Conservation (phyloP, 23 tunicate genomes). For the Oikopleura vanhoeffeni region DNA sequence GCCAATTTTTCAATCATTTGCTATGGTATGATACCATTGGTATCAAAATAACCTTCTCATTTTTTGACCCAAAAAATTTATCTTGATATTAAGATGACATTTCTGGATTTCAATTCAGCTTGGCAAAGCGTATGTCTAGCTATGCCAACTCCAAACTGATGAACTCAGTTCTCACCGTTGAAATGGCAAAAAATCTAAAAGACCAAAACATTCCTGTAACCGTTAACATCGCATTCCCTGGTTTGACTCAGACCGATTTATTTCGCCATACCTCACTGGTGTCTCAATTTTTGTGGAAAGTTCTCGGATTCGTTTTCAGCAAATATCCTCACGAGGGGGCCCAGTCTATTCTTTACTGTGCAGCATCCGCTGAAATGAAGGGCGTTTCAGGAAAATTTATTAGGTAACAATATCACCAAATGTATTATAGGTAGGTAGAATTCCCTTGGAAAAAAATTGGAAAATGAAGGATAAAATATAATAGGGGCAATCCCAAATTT, state of each 20-base stretch:
- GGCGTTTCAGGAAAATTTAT: not conserved
- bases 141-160: not conserved
- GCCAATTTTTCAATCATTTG: too few species aligned
- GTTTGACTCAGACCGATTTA: not conserved
- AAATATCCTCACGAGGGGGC: not conserved
- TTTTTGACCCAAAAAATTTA: too few species aligned
- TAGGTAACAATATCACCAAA: too few species aligned
- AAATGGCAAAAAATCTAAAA: not conserved
- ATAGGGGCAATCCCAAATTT: too few species aligned
- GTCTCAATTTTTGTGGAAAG: not conserved
- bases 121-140: not conserved
- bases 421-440: too few species aligned
- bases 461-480: too few species aligned
- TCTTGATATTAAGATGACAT: too few species aligned
- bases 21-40: too few species aligned
- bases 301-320: not conserved
- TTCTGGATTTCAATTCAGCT: not conserved
- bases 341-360: not conserved
- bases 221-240: not conserved
- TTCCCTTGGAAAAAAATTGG: too few species aligned
- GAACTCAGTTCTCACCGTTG: not conserved
- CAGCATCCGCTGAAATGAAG: not conserved
- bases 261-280: not conserved
- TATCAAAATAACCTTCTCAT: too few species aligned
- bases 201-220: not conserved